Base-by-base conservation (phyloP, 2,797 vertebrate species). In the Pagetopsis macropterus region DNA sequence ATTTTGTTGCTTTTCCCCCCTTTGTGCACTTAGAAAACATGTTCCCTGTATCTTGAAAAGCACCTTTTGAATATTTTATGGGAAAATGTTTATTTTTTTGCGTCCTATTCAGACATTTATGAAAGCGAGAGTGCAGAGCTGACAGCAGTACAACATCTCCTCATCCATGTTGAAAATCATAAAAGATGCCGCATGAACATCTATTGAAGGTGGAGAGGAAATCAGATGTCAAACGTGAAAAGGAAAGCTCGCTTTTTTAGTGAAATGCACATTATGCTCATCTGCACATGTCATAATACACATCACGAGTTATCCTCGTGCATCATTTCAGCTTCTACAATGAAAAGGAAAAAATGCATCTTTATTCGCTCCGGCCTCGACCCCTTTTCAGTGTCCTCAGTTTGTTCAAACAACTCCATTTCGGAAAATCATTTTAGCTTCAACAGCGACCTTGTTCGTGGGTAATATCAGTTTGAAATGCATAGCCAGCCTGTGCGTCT, bases 381-480 rank as follows among this genome's bases (percentile, higher is more conserved):
- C 21, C 62, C 57, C 21, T 57, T 78, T 37, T 50, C 79, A 15
- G 37, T 52, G 14, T n/a, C 46, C 52, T 48, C 33, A 57, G 23
- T 59, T 61, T 68, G 58, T n/a, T 41, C 7, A 60, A 72, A 70
- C 50, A 63, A 61, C 49, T 23, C 17, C 7, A 49, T 78, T 74
- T 81, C n/a, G 14, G 52, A 71, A 81, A 76, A 72, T 70, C 23
- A 23, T 17, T 15, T 33, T 41, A 21, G 71, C 82, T 75, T 75
- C 72, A 65, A 55, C 76, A 78, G 43, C 82, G 85, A 88, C 76
- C 76, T 75, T 73, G 75, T 76, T 78, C 8, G 4, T 27, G 65
- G 56, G 48, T 60, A 40, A 63, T 83, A 85, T 90, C 72, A 60
- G 70, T 88, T 89, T 91, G 76, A 78, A 65, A 83, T 74, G 57